phyloP scores from a whole-genome alignment of 2,888 invertebrate genomes.

The Chloroclystis v-ata region DNA sequence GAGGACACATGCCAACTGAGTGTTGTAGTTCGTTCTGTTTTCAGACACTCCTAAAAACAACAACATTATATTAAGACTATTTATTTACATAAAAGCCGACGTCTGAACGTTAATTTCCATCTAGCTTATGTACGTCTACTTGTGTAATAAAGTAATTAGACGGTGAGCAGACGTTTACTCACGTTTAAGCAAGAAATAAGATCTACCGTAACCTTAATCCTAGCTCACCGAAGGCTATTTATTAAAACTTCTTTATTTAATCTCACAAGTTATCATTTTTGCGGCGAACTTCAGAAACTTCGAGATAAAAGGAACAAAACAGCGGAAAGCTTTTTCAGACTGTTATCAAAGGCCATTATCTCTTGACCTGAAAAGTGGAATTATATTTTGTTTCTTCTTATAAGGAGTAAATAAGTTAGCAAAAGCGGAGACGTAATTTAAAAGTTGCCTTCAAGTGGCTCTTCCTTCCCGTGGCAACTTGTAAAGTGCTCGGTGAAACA shows the following conservation, averaged over 20 bases:
- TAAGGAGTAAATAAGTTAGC: conserved; percentile 73
- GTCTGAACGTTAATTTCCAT: conserved; percentile 7
- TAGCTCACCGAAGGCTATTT: conserved; percentile 63
- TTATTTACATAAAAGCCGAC: conserved; percentile 8
- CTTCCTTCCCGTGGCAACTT: conserved; percentile 47
- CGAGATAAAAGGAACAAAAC: conserved; percentile 75
- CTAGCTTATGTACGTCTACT: conserved; percentile 8
- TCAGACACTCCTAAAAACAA: neutral
- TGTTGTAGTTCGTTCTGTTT: too few relatives aligned
- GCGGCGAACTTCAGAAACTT: conserved; percentile 69
- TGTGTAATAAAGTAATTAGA: conserved; percentile 15
- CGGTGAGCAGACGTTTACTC: conserved; percentile 10
- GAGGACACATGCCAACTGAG: too few relatives aligned
- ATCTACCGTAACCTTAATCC: conserved; percentile 57
- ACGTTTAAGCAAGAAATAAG: conserved; percentile 44
- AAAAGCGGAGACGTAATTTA: conserved; percentile 67
- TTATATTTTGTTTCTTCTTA: conserved; percentile 74
- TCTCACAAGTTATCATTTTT: conserved; percentile 74
- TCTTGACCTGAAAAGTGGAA: conserved; percentile 75
- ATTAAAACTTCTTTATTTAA: conserved; percentile 74
- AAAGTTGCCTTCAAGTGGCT: conserved; percentile 63
- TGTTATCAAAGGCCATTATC: conserved; percentile 76
- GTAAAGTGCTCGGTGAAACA: conserved; percentile 48
- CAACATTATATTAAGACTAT: neutral
- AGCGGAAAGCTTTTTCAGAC: conserved; percentile 76